Evolutionary conservation across 2,113 vertebrate genomes (phyloP).

Genomic region (Caranx melampygus): DNA sequence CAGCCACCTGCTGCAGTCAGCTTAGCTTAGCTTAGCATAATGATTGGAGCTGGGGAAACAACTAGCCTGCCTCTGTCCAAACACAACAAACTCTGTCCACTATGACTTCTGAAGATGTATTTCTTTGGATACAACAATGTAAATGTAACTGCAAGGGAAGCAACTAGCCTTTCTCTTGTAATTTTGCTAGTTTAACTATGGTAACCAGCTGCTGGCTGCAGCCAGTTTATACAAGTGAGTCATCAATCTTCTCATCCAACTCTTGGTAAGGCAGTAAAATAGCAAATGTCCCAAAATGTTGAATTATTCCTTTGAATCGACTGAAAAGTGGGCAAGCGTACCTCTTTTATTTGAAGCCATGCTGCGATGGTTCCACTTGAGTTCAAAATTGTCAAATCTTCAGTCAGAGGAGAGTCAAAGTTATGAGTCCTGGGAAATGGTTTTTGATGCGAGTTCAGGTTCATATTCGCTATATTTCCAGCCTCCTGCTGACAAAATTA

Average conservation of each 20-base stretch:
- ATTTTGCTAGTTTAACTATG: neutral
- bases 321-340: neutral
- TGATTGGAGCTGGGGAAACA: neutral
- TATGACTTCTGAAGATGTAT: no score
- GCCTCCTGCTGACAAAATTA: slow-evolving; percentile 3
- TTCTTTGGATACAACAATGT: no score
- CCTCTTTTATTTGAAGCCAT: slow-evolving; percentile 4
- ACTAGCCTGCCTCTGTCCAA: no score
- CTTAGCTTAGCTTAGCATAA: neutral
- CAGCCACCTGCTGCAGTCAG: neutral
- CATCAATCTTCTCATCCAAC: neutral
- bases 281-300: neutral
- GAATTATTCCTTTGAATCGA: neutral
- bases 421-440: slow-evolving; percentile 13
- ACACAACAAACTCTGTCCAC: no score
- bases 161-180: neutral
- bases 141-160: no score
- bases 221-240: neutral
- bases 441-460: slow-evolving; percentile 13
- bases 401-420: neutral
- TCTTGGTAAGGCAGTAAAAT: neutral
- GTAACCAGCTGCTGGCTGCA: neutral
- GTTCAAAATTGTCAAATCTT: neutral
- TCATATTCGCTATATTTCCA: slow-evolving; percentile 23
- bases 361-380: neutral